phyloP scores from a whole-genome alignment of 2,113 vertebrate genomes.

The Entomyzon cyanotis region DNA sequence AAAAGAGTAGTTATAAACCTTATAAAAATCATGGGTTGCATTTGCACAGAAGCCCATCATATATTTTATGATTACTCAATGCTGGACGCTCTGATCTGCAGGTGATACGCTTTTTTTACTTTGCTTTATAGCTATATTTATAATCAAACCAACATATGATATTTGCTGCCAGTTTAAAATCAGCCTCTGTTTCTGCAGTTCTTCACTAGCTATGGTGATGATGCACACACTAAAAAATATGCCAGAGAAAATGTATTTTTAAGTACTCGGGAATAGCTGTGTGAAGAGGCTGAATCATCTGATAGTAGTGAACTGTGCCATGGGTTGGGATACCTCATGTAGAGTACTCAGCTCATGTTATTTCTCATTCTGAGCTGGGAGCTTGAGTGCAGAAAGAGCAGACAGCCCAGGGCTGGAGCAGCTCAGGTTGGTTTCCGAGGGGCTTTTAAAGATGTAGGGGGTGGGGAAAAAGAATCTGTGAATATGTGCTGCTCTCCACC shows the following conservation, averaged over 20 bases:
- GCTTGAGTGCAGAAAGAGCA: background rate
- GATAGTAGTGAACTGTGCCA: background rate
- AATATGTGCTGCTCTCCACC: background rate
- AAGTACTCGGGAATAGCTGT: background rate
- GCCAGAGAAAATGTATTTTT: background rate
- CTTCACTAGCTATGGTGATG: background rate
- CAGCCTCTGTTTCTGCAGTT: background rate
- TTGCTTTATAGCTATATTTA: background rate
- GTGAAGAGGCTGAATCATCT: conserved; percentile 31
- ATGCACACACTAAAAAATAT: background rate
- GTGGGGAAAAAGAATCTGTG: background rate
- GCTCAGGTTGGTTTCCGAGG: background rate
- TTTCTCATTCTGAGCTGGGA: background rate
- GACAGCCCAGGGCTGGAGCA: background rate
- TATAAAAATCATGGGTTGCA: background rate
- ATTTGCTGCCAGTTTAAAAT: background rate
- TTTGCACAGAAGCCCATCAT: background rate
- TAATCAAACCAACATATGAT: background rate
- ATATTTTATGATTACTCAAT: background rate
- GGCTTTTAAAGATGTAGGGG: background rate
- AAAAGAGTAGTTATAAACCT: background rate
- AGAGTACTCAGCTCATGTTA: background rate
- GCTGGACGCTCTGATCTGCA: background rate
- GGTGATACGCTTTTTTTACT: background rate
- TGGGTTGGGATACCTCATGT: background rate